Evolutionary conservation across 2,113 vertebrate genomes (phyloP), one percentile per base, ranked within the genome.

Genomic region (Noctilio leporinus): DNA sequence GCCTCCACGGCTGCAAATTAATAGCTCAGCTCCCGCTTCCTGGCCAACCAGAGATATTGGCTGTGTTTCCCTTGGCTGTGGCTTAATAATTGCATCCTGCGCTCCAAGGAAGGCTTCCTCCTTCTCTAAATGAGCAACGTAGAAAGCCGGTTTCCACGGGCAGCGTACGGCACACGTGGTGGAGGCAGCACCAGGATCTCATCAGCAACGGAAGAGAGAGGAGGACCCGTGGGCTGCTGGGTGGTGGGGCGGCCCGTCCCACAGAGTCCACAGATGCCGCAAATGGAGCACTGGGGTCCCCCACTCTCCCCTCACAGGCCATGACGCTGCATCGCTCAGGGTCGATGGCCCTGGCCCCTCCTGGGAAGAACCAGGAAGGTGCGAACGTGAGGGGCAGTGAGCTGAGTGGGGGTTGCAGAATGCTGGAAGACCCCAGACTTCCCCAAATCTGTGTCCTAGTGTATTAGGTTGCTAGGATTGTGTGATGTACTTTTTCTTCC

Each of bases 71-170:
- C 78, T 64, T 65, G 82, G 81, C 93, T 91, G n/a, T 28, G 69
- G 75, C 86, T 93, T 91, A 89, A 80, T 82, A 72, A 93, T 83
- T 26, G 26, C 73, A 95, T 53, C 94, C 93, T 89, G 47, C 15
- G 53, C 77, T 95, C 93, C 75, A 77, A 75, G 51, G 51, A 91
- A 85, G 82, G 6, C 82, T 83, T 88, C 30, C 3, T 80, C 90
- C 78, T 62, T 53, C 86, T 76, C 78, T 19, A 93, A 96, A 89
- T 45, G 91, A 96, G 89, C 90, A 88, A 65, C 62, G 92, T 43
- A 88, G 80, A 86, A 95, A 95, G 30, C 78, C 53, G 16, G 76
- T 95, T 96, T 94, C 88, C 94, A 77, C 33, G 33, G 55, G 77
- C 67, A 28, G 53, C 38, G 0, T 17, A 87, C 93, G 87, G 67